phyloP scores from a whole-genome alignment of 2,113 vertebrate species.

The Carassius carassius region DNA sequence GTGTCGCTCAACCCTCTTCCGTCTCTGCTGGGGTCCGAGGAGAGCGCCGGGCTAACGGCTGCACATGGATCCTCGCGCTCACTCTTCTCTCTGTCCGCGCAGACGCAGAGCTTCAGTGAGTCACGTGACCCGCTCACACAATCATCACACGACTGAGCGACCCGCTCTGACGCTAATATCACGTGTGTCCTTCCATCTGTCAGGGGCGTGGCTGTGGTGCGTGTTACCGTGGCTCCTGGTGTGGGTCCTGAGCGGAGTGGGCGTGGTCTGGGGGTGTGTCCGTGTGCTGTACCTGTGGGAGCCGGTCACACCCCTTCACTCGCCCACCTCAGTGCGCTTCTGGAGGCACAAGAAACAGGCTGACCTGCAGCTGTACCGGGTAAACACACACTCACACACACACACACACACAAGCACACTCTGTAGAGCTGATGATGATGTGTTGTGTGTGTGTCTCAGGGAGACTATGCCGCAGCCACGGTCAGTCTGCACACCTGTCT shows the following conservation, averaged over 20 bases:
- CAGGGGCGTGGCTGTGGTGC: constrained; percentile 87
- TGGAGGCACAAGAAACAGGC: constrained; percentile 98
- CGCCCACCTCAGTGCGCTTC: constrained; percentile 88
- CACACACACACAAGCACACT: neutral
- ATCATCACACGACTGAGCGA: neutral
- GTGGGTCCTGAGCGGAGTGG: constrained; percentile 92
- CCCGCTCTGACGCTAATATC: neutral
- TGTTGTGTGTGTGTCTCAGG: constrained; percentile 69
- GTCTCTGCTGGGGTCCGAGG: constrained; percentile 79
- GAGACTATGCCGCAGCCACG: constrained; percentile 85
- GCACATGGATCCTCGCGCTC: constrained; percentile 79
- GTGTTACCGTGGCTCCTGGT: constrained; percentile 91
- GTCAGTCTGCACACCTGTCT: constrained; percentile 90
- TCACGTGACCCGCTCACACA: neutral
- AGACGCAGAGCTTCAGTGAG: constrained; percentile 71
- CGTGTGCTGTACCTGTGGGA: constrained; percentile 93
- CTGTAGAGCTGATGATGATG: neutral
- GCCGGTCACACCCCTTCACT: constrained; percentile 91
- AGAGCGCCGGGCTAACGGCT: constrained; percentile 33
- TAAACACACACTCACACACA: neutral
- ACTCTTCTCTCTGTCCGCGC: constrained; percentile 77
- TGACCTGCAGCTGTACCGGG: constrained; percentile 60
- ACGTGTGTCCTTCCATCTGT: neutral
- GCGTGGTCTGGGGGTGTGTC: constrained; percentile 91
- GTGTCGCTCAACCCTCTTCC: constrained; percentile 95